phyloP scores from a whole-genome alignment of 2,888 invertebrate species.

The Emmelina monodactyla region DNA sequence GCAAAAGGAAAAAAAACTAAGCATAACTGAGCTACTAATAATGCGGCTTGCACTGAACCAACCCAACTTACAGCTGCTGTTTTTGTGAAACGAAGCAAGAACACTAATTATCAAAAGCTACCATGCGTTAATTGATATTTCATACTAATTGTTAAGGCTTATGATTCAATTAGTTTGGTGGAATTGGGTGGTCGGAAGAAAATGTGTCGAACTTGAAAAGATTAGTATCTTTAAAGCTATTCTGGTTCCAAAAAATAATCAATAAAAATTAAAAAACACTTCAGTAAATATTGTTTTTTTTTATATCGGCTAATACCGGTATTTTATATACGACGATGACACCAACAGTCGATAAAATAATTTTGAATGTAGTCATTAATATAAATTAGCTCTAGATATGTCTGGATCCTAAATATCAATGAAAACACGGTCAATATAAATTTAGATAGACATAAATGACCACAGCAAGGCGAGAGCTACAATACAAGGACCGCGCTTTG shows the following conservation, averaged over 20 bases:
- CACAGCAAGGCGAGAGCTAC: too few species aligned
- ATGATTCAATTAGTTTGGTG: conserved; percentile 30
- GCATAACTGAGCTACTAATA: conserved; percentile 50
- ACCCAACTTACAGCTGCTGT: conserved; percentile 48
- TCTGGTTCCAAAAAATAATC: too few species aligned
- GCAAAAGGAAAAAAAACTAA: conserved; percentile 40
- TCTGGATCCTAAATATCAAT: too few species aligned
- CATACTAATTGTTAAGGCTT: conserved; percentile 35
- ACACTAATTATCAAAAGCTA: conserved; percentile 52
- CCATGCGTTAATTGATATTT: conserved; percentile 52
- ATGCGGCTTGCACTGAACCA: conserved; percentile 41
- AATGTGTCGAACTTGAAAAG: conserved; percentile 4
- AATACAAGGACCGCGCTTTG: conserved; percentile 31
- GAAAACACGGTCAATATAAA: too few species aligned
- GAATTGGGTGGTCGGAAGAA: conserved; percentile 16
- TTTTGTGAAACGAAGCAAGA: conserved; percentile 48
- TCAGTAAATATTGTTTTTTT: too few species aligned
- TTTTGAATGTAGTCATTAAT: too few species aligned
- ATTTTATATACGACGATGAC: too few species aligned
- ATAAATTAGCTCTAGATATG: too few species aligned
- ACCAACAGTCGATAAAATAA: too few species aligned
- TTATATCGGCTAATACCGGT: too few species aligned
- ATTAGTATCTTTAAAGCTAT: too few species aligned
- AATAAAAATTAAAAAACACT: too few species aligned
- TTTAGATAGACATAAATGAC: neutral